Evolutionary conservation across 2,888 invertebrate species (phyloP), one percentile per base, ranked within the genome.

Genomic region (Hypolimnas misippus): DNA sequence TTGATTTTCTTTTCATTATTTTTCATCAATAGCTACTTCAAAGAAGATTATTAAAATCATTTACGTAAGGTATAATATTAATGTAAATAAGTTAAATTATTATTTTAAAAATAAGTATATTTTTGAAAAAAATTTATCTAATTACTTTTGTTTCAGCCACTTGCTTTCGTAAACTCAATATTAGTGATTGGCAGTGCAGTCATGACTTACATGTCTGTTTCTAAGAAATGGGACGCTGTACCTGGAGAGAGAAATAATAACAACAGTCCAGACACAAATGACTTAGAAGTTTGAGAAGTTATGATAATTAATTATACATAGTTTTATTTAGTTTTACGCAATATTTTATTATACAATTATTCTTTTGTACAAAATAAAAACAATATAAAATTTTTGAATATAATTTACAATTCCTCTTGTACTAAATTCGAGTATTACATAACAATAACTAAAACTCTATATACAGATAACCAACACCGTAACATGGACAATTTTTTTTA

Each of bases 171-270:
- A 49, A 75, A 65, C 33, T 78, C 82, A 0, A 71, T 60, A 6
- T 51, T 78, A 73, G 69, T 78, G 70, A 69, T 73, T n/a, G 73
- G 70, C 40, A 78, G 83, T 69, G 79, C 79, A 0, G 76, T 71
- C 57, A 17, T 70, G 19, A 78, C 81, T 25, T 83, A 82, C 68
- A 59, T 65, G 57, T 65, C 75, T 0, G 84, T 81, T 57, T 75
- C 76, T 75, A 69, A 75, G 17, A 75, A 74, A 55, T 73, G 78
- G 76, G 85, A 84, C 73, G 69, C 68, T 6, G 73, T 72, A 8
- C 62, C 72, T 61, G 49, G 58, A 52, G 16, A 62, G 64, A 21
- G 40, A 62, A 14, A 29, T 21, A 38, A 72, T 66, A 59, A 69
- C 71, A 1, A 65, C 49, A 49, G 63, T 67, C 14, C 59, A 68